Percentiles rank a stretch among this genome's conserved stretches.
phyloP scores from a whole-genome alignment of 64 coral and sea anemone species.

The Montipora sp. region DNA sequence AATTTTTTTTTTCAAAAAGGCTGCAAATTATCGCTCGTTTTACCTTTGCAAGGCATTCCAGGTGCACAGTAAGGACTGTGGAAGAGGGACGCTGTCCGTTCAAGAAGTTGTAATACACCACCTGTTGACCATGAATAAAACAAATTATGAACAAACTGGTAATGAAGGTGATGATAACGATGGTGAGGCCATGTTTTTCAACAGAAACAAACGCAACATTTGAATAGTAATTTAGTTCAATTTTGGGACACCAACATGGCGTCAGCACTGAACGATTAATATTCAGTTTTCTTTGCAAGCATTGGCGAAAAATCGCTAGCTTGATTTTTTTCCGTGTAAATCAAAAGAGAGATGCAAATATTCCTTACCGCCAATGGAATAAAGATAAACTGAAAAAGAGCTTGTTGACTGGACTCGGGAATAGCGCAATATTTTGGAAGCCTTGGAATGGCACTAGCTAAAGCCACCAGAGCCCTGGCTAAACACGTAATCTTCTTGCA shows the following conservation, averaged over 20 bases:
- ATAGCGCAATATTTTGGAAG: slow-evolving; percentile 69
- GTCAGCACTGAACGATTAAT: too few relatives aligned
- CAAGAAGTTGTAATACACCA: slow-evolving; percentile 8
- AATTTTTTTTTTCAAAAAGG: too few relatives aligned
- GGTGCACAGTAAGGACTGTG: not conserved
- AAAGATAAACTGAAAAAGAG: slow-evolving; percentile 83
- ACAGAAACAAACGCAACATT: too few relatives aligned
- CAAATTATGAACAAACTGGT: too few relatives aligned
- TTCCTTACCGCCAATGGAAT: slow-evolving; percentile 80
- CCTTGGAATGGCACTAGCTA: slow-evolving; percentile 46
- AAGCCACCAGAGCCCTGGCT: slow-evolving; percentile 70
- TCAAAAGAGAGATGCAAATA: not conserved
- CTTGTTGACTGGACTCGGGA: slow-evolving; percentile 50
- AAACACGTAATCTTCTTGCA: slow-evolving; percentile 65
- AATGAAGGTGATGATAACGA: not conserved
- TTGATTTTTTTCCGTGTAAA: not conserved
- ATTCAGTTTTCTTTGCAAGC: too few relatives aligned
- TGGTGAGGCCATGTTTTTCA: not conserved
- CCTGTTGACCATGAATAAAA: not conserved
- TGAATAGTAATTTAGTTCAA: too few relatives aligned
- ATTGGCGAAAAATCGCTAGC: too few relatives aligned
- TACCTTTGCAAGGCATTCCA: slow-evolving; percentile 27
- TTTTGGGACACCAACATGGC: too few relatives aligned
- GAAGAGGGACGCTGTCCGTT: slow-evolving; percentile 29
- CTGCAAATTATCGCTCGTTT: too few relatives aligned